Base-by-base conservation (phyloP, 1,140 invertebrate species). In the Ceratosolen fusciceps region DNA sequence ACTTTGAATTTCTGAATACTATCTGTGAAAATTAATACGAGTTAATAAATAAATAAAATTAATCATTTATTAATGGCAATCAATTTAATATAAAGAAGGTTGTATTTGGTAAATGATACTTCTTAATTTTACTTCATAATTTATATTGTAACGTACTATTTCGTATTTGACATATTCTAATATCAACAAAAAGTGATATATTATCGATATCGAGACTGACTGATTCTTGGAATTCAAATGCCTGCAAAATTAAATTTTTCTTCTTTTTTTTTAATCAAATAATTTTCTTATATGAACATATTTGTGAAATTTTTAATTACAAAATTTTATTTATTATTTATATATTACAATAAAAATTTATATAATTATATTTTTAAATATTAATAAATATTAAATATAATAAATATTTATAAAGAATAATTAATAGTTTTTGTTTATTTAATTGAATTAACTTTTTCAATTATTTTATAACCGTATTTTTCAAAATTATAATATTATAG, bases 1-100 rank as follows among this genome's bases (percentile, higher is more conserved):
- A 67, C 84, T 84, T 56, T 81, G 0, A 88, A 39, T 77, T 84
- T 85, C 86, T 86, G 88, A 34, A 89, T 60, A 12, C 88, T 86
- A 49, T 88, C 83, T 2, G 82, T 83, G 31, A 82, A 62, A 19
- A 87, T 70, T 37, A 89, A 31, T 4, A 88, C 37, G 2, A 86
- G 72, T 74, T 88, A n/a, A n/a, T 43, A 7, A 43, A 12, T 12
- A 43, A 7, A 5, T 12, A 43, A 7, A 43, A 5, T 7, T 12
- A 43, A 43, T 43, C 85, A 31, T 83, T 73, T 24, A 80, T 84
- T 37, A 8, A 26, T 10, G 5, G 80, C 77, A 3, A 77, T 60
- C 9, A 47, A 29, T n/a, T 71, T 83, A 29, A 83, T 67, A 14
- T 10, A 49, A 87, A 83, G 0, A 71, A 65, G 3, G 74, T 60